A percentile compares a stretch with the other conserved stretches of the same genome.
These are phyloP conservation scores for Coenobita brevimanus DNA, from an alignment of 1,140 invertebrate genomes.

Conservation along the genomic window DNA sequence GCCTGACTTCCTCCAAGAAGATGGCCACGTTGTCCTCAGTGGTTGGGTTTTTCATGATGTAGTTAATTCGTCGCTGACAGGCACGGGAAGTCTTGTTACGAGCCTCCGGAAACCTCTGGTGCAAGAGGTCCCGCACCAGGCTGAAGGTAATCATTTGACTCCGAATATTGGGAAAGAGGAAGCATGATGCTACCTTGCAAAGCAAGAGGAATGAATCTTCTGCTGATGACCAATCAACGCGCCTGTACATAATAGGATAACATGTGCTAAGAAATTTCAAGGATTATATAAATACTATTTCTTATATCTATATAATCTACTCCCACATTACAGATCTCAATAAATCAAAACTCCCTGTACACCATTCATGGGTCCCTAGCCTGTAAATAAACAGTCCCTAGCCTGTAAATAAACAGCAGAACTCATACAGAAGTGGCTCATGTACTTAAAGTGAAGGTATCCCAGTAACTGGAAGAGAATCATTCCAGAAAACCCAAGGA, in stretches of 20 bases:
- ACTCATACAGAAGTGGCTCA: too few relatives aligned
- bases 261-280: too few relatives aligned
- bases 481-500: too few relatives aligned
- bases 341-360: too few relatives aligned
- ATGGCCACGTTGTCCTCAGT: slow-evolving; percentile 78
- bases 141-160: slow-evolving; percentile 75
- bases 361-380: too few relatives aligned
- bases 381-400: too few relatives aligned
- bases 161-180: slow-evolving; percentile 78
- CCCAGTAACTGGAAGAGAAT: too few relatives aligned
- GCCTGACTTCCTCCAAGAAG: slow-evolving; percentile 78
- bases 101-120: slow-evolving; percentile 73
- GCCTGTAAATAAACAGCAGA: too few relatives aligned
- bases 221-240: slow-evolving; percentile 78
- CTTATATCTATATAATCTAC: too few relatives aligned
- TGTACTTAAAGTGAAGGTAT: too few relatives aligned
- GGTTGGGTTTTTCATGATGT: slow-evolving; percentile 78
- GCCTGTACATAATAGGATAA: slow-evolving; percentile 69
- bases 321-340: too few relatives aligned
- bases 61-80: slow-evolving; percentile 80
- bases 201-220: slow-evolving; percentile 82
- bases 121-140: slow-evolving; percentile 79
- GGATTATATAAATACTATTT: too few relatives aligned
- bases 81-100: slow-evolving; percentile 82
- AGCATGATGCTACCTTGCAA: slow-evolving; percentile 80